Evolutionary conservation across 2,113 vertebrate species (phyloP).

Genomic region (Sapajus apella): DNA sequence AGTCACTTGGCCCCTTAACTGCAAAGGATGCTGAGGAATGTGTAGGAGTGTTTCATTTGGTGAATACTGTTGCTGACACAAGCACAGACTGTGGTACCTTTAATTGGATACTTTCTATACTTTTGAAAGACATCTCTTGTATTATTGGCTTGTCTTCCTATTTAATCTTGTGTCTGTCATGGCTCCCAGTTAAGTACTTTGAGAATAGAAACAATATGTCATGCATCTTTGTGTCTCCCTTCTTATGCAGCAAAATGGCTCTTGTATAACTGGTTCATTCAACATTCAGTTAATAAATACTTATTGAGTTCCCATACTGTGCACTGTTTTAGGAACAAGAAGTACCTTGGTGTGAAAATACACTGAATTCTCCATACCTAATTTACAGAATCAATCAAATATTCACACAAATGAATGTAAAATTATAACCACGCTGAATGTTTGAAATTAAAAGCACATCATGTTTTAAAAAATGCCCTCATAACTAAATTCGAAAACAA

Average conservation of each 20-base stretch:
- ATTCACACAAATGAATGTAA: background rate
- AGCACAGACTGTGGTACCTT: conserved; percentile 41
- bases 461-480: background rate
- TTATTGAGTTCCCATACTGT: conserved; percentile 5
- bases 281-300: conserved; percentile 34
- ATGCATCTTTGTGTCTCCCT: conserved; percentile 1
- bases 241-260: conserved; percentile 50
- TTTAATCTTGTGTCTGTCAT: conserved; percentile 59
- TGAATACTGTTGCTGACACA: background rate
- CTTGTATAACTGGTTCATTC: conserved; percentile 42
- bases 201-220: conserved; percentile 62
- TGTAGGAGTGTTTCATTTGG: background rate
- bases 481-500: conserved; percentile 29
- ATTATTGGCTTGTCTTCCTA: conserved; percentile 51
- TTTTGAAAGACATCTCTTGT: conserved; percentile 56
- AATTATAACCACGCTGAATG: background rate
- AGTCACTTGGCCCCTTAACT: background rate
- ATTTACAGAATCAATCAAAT: conserved; percentile 15
- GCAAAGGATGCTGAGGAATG: background rate
- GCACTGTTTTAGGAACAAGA: background rate
- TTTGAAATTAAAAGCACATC: conserved; percentile 10
- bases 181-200: conserved; percentile 51
- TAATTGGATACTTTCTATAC: conserved; percentile 16
- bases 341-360: background rate
- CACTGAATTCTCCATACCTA: background rate